Evolutionary conservation across 2,797 vertebrate genomes (phyloP), one percentile per base, ranked within the genome.

Genomic region (Diplodus sargus): DNA sequence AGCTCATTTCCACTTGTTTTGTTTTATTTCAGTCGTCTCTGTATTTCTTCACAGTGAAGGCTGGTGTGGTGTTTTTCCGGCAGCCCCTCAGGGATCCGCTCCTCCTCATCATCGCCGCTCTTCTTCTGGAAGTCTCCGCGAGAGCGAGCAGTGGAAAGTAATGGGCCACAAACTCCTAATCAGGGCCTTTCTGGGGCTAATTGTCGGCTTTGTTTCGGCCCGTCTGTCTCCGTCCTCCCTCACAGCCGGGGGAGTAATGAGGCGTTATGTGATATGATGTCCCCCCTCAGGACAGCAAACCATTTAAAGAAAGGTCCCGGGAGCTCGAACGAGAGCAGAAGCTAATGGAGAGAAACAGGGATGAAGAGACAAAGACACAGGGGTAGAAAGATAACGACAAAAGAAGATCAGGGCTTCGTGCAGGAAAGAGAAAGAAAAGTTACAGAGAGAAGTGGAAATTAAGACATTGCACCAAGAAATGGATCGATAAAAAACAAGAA

Each of bases 111-210:
- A 9, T 58, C 69, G 17, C 48, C 45, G 3, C 23, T 23, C 42
- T 11, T 49, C 65, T 34, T 52, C 57, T 73, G 5, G 64, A 73
- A 63, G 70, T 74, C 75, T 83, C 45, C 65, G 43, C 15, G 49
- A 77, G 59, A 69, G 51, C 23, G 3, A 80, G 69, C 59, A 18
- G 56, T 25, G 23, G 69, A 83, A 74, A 79, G 62, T 89, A 92
- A 92, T 92, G 88, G 89, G 74, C 81, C 84, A 82, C 88, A 85
- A 74, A 81, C 83, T 85, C 80, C 85, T 89, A 81, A 92, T 91
- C 86, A 89, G 68, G 75, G 72, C 70, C 84, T 85, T 87, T 82
- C 67, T 70, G 74, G 82, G 73, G 74, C 61, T 90, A 88, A 90
- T 88, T 82, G 84, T 78, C 1, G 25, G 69, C 81, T 87, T 70